Percentiles rank a stretch among this genome's conserved stretches.
Evolutionary conservation across 2,888 invertebrate species (phyloP).

Genomic region (Orthosia gracilis): DNA sequence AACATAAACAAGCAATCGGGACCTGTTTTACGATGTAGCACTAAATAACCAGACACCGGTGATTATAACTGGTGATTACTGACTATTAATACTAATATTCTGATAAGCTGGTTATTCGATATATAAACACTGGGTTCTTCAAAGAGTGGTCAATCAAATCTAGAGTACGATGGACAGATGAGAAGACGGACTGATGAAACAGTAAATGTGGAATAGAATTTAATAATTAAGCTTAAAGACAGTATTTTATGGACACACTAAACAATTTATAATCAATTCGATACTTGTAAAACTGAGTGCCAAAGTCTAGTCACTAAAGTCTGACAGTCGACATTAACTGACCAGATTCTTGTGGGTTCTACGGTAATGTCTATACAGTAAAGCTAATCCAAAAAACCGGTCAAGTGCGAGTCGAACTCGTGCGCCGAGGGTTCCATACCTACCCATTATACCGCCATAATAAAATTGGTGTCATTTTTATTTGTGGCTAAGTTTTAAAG

Average conservation of each 20-base stretch:
- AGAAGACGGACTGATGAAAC: not conserved
- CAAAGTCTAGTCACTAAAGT: not conserved
- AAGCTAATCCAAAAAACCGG: not conserved
- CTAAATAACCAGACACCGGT: slow-evolving; percentile 48
- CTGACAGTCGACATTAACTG: not conserved
- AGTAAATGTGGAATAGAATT: no score
- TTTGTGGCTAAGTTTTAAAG: no score
- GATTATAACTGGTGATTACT: slow-evolving; percentile 44
- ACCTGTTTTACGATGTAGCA: slow-evolving; percentile 56
- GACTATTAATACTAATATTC: slow-evolving; percentile 26
- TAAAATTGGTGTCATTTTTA: no score
- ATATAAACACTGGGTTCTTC: not conserved
- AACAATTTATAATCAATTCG: not conserved
- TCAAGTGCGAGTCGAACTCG: no score
- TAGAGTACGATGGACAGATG: not conserved
- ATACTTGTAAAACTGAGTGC: not conserved
- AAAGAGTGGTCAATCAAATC: not conserved
- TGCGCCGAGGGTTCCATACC: no score
- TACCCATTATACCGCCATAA: no score
- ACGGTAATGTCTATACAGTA: not conserved
- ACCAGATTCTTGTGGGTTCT: not conserved
- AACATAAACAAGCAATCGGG: slow-evolving; percentile 58
- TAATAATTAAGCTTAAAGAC: no score
- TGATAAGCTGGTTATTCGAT: not conserved
- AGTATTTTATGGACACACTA: not conserved